Base-by-base conservation (phyloP, 2,888 invertebrate genomes). In the Encarsia formosa region DNA sequence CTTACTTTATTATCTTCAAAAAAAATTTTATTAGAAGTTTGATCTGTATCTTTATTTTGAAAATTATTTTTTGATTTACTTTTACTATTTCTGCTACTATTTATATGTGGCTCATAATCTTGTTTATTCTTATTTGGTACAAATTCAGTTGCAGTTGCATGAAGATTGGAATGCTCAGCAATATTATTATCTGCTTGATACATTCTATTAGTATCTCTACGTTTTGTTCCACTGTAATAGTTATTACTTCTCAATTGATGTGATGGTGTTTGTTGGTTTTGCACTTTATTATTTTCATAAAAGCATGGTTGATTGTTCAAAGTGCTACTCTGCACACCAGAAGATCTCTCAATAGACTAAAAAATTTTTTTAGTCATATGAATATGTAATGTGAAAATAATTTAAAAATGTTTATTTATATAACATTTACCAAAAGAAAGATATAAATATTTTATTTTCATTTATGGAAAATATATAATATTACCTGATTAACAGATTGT, bases 61-160 rank as follows among this genome's bases (percentile, higher is more conserved):
- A 56, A 43, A 32, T 50, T 52, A 39, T 24, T 48, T 38, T 57
- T 56, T 16, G 22, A 45, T 38, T 52, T 50, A 37, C 49, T 49
- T 19, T 38, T 47, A 18, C 22, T 41, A 37, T 37, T 49, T 41
- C 44, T 59, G 29, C 58, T 61, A 50, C 49, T 37, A 50, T 53
- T 60, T 31, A 51, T 56, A 52, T 47, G 51, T 32, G 46, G 56
- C 22, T 55, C 29, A 22, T 26, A 49, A 13, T 59, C 57, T 22
- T 52, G 56, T 39, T 51, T 46, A 24, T 43, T 54, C 41, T 53
- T 39, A 18, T 58, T 79, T 51, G 81, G 81, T 58, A 80, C 76
- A 75, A 82, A 81, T 69, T 82, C 82, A 54, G 73, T 77, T 18
- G 81, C 82, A 38, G 78, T 79, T 13, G 80, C 73, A 49, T 81